Evolutionary conservation across 2,797 vertebrate species (phyloP), one percentile per base, ranked within the genome.

Genomic region (Urophycis tenuis): DNA sequence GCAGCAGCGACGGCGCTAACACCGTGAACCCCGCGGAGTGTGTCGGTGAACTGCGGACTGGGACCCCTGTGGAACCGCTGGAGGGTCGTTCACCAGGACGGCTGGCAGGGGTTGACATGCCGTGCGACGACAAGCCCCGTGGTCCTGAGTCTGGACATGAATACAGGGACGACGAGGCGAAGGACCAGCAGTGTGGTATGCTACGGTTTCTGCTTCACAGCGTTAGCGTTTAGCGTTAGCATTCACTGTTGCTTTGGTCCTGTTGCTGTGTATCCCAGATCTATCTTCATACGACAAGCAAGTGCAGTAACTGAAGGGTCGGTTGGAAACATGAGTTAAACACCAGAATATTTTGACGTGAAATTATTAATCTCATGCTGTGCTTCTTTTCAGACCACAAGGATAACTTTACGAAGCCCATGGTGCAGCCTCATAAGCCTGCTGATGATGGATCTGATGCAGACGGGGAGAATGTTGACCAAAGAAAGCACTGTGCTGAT

Each of bases 371-470:
- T 70, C 0, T 76, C 17, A 9, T 80, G 35, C 84, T 30, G 9
- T 76, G 75, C 45, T 79, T 30, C 78, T 29, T 80, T 81, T 5
- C 81, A 92, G 92, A 86, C 30, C 49, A 7, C 67, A 73, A 3
- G 29, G 17, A 72, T 32, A n/a, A 72, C 10, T 12, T 70, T 33
- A 72, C 80, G 60, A 69, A 53, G 22, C 75, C 75, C 74, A 80
- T 81, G 30, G 25, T 39, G 74, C 82, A 76, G 70, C 64, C 45
- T 76, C 78, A 79, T 29, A 19, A 73, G 33, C 41, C 15, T 15
- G 75, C 34, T 33, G 82, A 78, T 17, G 80, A 77, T 17, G 71
- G 81, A 29, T 78, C 49, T 22, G 79, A 73, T 71, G 60, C 71
- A 35, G 64, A 33, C 33, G 81, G 76, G 29, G 74, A 75, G 22